phyloP scores from a whole-genome alignment of 2,113 vertebrate genomes.

The Dissostichus mawsoni region DNA sequence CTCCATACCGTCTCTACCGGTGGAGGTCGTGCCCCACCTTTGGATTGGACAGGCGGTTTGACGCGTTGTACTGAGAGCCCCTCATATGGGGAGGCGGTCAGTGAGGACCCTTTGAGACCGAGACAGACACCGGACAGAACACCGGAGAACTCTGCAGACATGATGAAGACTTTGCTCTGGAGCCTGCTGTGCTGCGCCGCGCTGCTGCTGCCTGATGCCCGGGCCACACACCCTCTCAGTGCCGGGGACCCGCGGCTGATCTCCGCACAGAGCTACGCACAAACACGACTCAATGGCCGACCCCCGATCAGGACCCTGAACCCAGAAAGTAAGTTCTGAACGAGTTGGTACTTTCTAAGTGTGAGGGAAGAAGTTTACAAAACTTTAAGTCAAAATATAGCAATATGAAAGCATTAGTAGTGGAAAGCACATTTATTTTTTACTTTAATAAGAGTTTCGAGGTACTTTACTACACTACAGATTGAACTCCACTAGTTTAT shows the following conservation, averaged over 20 bases:
- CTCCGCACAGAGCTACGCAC: conserved; percentile 77
- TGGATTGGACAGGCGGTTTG: conserved; percentile 74
- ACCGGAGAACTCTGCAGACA: conserved; percentile 3
- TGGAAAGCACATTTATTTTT: neutral
- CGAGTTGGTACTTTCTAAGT: neutral
- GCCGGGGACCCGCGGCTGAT: conserved; percentile 56
- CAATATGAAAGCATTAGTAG: neutral
- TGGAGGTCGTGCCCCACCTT: conserved; percentile 34
- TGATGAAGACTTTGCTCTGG: conserved; percentile 74
- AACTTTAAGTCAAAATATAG: neutral
- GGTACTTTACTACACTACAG: neutral
- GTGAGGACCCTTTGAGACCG: conserved; percentile 30
- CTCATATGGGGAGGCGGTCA: conserved; percentile 65
- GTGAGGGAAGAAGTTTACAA: neutral
- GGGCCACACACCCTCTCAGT: conserved; percentile 70
- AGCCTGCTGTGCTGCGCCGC: conserved; percentile 70
- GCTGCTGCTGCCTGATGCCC: conserved; percentile 69
- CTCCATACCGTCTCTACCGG: neutral
- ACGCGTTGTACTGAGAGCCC: conserved; percentile 41
- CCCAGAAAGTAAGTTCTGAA: conserved; percentile 73
- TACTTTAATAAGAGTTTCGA: neutral
- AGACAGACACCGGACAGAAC: conserved; percentile 8
- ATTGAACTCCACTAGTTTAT: neutral
- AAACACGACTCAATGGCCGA: conserved; percentile 65
- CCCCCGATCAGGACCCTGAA: conserved; percentile 73